phyloP scores from a whole-genome alignment of 2,888 invertebrate species.

The Cosmia trapezina region DNA sequence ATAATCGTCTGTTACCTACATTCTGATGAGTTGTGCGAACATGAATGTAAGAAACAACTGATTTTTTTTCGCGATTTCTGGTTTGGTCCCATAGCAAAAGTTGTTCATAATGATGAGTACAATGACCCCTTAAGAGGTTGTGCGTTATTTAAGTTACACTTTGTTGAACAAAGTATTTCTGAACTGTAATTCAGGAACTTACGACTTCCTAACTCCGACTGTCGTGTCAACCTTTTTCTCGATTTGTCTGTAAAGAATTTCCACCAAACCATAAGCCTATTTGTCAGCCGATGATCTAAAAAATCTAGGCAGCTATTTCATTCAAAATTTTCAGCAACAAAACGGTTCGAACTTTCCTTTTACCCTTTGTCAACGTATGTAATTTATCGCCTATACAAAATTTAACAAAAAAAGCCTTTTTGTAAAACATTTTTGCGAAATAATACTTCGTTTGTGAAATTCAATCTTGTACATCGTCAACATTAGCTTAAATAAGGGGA shows the following conservation, averaged over 20 bases:
- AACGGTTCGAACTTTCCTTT: conserved; percentile 18
- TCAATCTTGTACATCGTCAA: conserved; percentile 38
- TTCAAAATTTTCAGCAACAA: conserved; percentile 10
- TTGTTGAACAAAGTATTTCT: no score
- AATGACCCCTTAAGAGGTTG: no score
- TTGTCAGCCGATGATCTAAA: conserved; percentile 1
- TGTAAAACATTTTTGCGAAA: conserved; percentile 14
- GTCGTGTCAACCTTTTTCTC: no score
- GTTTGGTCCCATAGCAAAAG: no score
- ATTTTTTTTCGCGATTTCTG: no score
- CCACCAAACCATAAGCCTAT: not conserved
- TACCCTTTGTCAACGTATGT: conserved; percentile 38
- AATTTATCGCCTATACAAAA: conserved; percentile 34
- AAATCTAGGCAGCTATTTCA: not conserved
- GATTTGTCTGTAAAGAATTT: not conserved
- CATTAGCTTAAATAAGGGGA: conserved; percentile 30
- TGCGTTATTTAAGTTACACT: no score
- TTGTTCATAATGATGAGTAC: no score
- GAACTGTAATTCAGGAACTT: no score
- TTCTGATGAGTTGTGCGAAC: no score
- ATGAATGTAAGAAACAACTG: no score
- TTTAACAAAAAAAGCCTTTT: conserved; percentile 32
- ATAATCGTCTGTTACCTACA: no score
- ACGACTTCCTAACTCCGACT: no score
- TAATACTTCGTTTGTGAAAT: conserved; percentile 47